These are phyloP conservation scores for Rhynchomys soricoides DNA, from an alignment of 2,113 vertebrate genomes.

Conservation along the genomic window DNA sequence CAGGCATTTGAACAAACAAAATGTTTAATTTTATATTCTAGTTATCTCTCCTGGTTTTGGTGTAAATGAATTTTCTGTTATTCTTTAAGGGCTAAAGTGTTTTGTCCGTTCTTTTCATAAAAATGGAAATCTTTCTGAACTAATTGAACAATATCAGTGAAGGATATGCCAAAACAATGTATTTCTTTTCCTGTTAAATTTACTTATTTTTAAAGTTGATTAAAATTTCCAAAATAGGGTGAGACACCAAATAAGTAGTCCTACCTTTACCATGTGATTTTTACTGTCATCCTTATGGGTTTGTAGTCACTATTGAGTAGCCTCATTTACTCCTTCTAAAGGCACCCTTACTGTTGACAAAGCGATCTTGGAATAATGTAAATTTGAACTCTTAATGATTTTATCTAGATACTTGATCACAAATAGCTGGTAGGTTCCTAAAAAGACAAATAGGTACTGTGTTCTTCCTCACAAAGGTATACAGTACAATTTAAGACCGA, in stretches of 20 bases:
- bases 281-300: conserved; percentile 74
- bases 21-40: not conserved
- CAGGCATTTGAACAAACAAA: conserved; percentile 7
- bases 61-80: not conserved
- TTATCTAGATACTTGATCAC: not conserved
- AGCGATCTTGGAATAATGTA: not conserved
- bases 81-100: not conserved
- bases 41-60: not conserved
- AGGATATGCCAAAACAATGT: not conserved
- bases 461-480: not conserved
- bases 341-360: not conserved
- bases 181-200: conserved; percentile 10
- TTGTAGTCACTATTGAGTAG: conserved; percentile 38
- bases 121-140: conserved; percentile 29
- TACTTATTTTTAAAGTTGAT: conserved; percentile 70
- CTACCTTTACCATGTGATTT: conserved; percentile 63
- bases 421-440: not conserved
- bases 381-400: conserved; percentile 21
- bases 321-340: conserved; percentile 8
- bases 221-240: conserved; percentile 67
- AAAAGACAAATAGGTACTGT: not conserved
- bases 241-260: conserved; percentile 76
- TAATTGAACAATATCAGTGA: not conserved
- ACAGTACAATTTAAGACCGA: not conserved
- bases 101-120: not conserved